phyloP scores from a whole-genome alignment of 2,888 invertebrate species.

The Carcina quercana region DNA sequence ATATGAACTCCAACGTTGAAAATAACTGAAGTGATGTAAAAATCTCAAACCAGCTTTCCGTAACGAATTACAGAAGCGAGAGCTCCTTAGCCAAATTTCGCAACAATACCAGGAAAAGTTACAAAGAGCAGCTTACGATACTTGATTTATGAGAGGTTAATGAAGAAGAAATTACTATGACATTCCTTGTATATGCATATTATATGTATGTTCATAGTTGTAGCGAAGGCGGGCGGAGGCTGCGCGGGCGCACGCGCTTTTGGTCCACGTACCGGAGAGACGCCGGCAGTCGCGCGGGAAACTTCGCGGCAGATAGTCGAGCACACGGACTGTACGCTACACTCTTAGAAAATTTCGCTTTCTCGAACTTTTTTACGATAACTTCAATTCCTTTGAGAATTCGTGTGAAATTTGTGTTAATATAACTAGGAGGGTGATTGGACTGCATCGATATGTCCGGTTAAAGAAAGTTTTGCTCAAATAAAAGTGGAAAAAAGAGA shows the following conservation, averaged over 20 bases:
- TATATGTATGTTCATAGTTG: too few species aligned
- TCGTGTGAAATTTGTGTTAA: slow-evolving; percentile 41
- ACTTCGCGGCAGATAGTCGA: slow-evolving; percentile 51
- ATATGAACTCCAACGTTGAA: too few species aligned
- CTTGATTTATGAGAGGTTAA: too few species aligned
- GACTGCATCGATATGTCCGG: slow-evolving; percentile 33
- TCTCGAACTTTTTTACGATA: slow-evolving; percentile 66
- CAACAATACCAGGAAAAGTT: too few species aligned
- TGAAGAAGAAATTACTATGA: too few species aligned
- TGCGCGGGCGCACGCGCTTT: slow-evolving; percentile 43
- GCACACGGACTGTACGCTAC: slow-evolving; percentile 26
- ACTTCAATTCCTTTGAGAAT: slow-evolving; percentile 24
- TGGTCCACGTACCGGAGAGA: slow-evolving; percentile 36
- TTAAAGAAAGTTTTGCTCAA: slow-evolving; percentile 34
- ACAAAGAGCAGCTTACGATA: too few species aligned
- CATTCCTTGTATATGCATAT: too few species aligned
- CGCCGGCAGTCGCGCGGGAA: slow-evolving; percentile 59
- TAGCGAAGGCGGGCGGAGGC: too few species aligned
- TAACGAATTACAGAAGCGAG: too few species aligned
- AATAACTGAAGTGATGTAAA: too few species aligned
- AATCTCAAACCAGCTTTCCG: too few species aligned
- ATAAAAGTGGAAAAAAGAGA: slow-evolving; percentile 36
- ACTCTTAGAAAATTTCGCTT: slow-evolving; percentile 20
- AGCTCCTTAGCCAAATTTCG: too few species aligned
- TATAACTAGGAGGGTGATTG: slow-evolving; percentile 32